Evolutionary conservation across 2,797 vertebrate genomes (phyloP).

Genomic region (Eospalax fontanierii): DNA sequence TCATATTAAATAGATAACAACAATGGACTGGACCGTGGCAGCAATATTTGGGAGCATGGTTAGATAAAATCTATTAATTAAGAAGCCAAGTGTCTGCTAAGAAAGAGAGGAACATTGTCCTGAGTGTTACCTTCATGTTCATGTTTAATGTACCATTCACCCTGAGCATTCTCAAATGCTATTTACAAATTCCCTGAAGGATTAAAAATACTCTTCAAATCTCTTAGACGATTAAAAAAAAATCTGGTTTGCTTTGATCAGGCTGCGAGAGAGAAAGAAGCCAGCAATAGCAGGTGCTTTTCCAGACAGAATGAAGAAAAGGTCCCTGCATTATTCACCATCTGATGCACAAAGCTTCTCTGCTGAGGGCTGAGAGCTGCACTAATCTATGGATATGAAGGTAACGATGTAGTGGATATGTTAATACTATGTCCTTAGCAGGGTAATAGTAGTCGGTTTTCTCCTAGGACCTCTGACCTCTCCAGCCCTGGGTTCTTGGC

Average conservation of each 20-base stretch:
- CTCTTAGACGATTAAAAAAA: constrained; percentile 44
- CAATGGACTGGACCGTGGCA: constrained; percentile 8
- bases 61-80: constrained; percentile 45
- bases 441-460: not conserved
- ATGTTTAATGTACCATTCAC: not conserved
- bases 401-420: too few species aligned
- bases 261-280: not conserved
- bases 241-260: not conserved
- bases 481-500: not conserved
- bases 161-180: constrained; percentile 19
- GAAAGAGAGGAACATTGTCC: constrained; percentile 1
- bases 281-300: not conserved
- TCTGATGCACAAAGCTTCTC: not conserved
- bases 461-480: not conserved
- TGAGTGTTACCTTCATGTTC: not conserved
- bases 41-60: not conserved
- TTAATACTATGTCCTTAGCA: not conserved
- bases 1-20: not conserved
- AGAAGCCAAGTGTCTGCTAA: not conserved
- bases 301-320: constrained; percentile 23
- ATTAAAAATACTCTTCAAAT: constrained; percentile 20
- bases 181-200: constrained; percentile 37
- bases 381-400: not conserved
- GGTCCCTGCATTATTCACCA: not conserved
- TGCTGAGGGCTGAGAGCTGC: not conserved